Evolutionary conservation across 2,113 vertebrate genomes (phyloP), one percentile per base, ranked within the genome.

Genomic region (Collichthys lucidus): DNA sequence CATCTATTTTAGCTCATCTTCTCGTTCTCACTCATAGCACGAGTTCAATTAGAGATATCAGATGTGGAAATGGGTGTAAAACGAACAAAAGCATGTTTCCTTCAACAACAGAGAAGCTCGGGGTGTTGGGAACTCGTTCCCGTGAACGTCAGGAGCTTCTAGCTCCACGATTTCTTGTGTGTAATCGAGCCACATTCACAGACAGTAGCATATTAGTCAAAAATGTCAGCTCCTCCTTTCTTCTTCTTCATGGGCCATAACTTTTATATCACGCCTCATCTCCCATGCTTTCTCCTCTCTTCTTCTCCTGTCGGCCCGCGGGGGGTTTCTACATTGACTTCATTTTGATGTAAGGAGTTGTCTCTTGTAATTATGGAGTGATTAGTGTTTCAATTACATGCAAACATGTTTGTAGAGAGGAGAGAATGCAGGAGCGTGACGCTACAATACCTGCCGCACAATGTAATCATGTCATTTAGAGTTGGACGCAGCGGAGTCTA

Each of bases 171-270:
- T 63, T 86, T 63, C 65, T 57, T 3, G 82, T 16, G 65, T 77
- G 78, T 44, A 70, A 72, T 60, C 5, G 47, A 84, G 77, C 57
- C 77, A 16, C 22, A 72, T 63, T 69, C 55, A 35, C 62, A 73
- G 82, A 88, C 79, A 76, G 55, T 24, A 71, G 83, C 90, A 59
- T 82, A 91, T 91, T 86, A 81, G 85, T 93, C 92, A 92, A 92
- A 40, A 92, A 88, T 89, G 91, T 92, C 93, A 91, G 77, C 83
- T 89, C 87, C 85, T 86, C 85, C 76, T 85, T 89, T 91, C 82
- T 90, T 89, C 90, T 87, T 90, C 83, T 92, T 92, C 90, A 92
- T 82, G 92, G 87, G 59, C 87, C 88, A 91, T 92, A 88, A 92
- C 85, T 86, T 90, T 86, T 88, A 49, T 44, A 86, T 82, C 85